Evolutionary conservation across 2,797 vertebrate genomes (phyloP).

Genomic region (Periophthalmus magnuspinnatus): DNA sequence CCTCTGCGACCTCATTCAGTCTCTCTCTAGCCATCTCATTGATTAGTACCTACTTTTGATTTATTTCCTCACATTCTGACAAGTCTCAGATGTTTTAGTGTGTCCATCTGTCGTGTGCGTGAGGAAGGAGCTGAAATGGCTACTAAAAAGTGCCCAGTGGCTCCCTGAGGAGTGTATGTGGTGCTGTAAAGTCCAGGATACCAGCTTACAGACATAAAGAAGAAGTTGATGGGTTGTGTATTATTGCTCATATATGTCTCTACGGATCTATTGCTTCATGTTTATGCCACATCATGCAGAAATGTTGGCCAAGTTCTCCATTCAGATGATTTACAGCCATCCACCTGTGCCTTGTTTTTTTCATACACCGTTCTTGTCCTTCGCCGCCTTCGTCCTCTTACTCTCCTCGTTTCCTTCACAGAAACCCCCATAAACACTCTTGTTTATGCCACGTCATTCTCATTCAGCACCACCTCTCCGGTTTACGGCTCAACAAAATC

Average conservation of each 20-base stretch:
- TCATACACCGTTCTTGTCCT: constrained; percentile 30
- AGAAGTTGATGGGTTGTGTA: constrained; percentile 47
- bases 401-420: constrained; percentile 42
- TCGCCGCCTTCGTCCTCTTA: constrained; percentile 34
- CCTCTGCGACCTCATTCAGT: constrained; percentile 36
- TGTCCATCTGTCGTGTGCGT: constrained; percentile 62
- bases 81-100: constrained; percentile 42
- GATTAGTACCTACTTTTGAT: constrained; percentile 38
- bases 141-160: constrained; percentile 50
- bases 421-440: constrained; percentile 48
- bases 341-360: neutral
- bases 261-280: constrained; percentile 10
- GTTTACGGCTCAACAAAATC: constrained; percentile 53
- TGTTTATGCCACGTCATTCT: constrained; percentile 62
- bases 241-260: constrained; percentile 39
- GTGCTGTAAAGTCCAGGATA: constrained; percentile 40
- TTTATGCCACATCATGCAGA: constrained; percentile 10
- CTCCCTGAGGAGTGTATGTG: constrained; percentile 45
- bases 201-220: constrained; percentile 45
- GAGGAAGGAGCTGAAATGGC: constrained; percentile 55
- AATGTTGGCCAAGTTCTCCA: constrained; percentile 6
- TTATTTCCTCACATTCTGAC: constrained; percentile 31
- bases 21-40: constrained; percentile 14
- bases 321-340: constrained; percentile 25
- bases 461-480: constrained; percentile 55